These are phyloP conservation scores for Drosophila hamatofila DNA, from an alignment of 2,888 invertebrate species.

Conservation along the genomic window DNA sequence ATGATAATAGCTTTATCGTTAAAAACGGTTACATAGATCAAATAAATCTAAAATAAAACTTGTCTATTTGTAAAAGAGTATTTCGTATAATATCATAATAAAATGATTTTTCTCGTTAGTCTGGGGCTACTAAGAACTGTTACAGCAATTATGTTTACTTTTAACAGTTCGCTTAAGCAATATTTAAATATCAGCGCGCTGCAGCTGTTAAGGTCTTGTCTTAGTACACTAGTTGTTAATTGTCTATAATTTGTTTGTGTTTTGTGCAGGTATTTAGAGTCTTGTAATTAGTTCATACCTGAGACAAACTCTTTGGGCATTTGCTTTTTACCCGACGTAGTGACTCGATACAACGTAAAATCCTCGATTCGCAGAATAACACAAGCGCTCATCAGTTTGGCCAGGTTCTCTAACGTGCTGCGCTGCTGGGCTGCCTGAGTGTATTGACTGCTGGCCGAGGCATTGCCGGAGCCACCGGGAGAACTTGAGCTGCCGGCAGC, in stretches of 20 bases:
- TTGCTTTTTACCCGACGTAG: constrained; percentile 90
- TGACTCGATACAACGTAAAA: constrained; percentile 94
- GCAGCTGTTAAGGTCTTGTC: neutral
- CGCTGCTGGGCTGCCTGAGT: constrained; percentile 88
- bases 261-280: neutral
- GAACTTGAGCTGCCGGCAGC: constrained; percentile 52
- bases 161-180: neutral
- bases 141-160: neutral
- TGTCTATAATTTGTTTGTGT: neutral
- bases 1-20: neutral
- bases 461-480: constrained; percentile 55
- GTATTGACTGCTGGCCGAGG: constrained; percentile 70
- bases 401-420: constrained; percentile 89
- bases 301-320: constrained; percentile 92
- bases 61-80: neutral
- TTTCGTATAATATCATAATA: neutral
- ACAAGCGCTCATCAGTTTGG: constrained; percentile 96
- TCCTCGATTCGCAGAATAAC: constrained; percentile 95
- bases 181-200: neutral
- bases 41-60: neutral
- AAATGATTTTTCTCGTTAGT: neutral
- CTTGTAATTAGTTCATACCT: constrained; percentile 85
- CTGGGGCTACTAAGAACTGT: neutral
- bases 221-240: neutral
- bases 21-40: neutral